Evolutionary conservation across 2,888 invertebrate genomes (phyloP).

Genomic region (Reticulitermes lucifugus): DNA sequence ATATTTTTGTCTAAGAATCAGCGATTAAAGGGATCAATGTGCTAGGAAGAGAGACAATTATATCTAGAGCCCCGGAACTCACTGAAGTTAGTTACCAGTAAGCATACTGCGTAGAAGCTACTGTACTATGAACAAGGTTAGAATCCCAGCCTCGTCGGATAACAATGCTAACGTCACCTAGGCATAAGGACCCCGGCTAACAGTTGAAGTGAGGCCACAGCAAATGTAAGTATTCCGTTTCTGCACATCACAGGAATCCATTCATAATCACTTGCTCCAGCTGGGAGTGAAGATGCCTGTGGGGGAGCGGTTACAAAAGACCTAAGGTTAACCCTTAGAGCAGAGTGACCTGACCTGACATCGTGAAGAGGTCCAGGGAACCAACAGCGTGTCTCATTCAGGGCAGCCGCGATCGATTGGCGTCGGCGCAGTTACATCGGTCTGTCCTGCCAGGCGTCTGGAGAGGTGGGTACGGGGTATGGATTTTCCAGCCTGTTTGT

Average conservation of each 20-base stretch:
- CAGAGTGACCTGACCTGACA: background rate
- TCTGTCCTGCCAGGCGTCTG: background rate
- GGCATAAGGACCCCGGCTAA: too few relatives aligned
- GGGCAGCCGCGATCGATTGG: background rate
- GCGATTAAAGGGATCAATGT: too few relatives aligned
- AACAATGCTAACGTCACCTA: too few relatives aligned
- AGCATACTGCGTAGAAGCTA: too few relatives aligned
- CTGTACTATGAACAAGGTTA: too few relatives aligned
- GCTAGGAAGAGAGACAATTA: too few relatives aligned
- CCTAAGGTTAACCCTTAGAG: background rate
- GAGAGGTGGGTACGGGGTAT: constrained; percentile 8
- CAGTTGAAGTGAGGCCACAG: too few relatives aligned
- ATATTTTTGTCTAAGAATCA: too few relatives aligned
- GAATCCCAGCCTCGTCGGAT: too few relatives aligned
- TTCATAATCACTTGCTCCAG: background rate
- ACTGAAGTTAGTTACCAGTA: too few relatives aligned
- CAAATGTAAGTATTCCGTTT: too few relatives aligned
- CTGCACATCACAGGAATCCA: background rate
- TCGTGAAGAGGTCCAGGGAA: constrained; percentile 1
- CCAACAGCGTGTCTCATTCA: background rate
- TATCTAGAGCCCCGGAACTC: too few relatives aligned
- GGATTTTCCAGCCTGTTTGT: constrained; percentile 8
- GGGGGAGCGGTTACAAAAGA: background rate
- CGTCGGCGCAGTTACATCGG: background rate
- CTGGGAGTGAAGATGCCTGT: background rate